Conservation (phyloP, 2,797 vertebrate species). For the Gymnoscopelus microlampas region DNA sequence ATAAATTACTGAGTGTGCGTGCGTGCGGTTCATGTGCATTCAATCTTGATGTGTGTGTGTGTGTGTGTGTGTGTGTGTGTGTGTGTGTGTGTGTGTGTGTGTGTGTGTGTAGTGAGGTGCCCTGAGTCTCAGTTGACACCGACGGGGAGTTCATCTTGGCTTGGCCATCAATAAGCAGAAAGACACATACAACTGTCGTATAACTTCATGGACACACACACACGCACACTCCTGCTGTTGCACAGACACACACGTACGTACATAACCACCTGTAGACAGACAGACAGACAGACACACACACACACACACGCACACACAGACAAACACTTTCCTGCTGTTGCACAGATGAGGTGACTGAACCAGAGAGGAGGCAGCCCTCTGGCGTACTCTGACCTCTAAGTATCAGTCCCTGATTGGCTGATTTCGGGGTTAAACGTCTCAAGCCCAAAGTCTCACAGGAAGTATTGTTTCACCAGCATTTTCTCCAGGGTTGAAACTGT, state of each 20-base stretch:
- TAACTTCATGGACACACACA: slow-evolving; percentile 29
- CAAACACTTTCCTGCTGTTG: not conserved
- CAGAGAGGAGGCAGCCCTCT: too few species aligned
- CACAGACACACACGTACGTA: not conserved
- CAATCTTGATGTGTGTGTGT: too few species aligned
- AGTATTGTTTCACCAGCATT: not conserved
- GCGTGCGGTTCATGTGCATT: too few species aligned
- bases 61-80: slow-evolving; percentile 6
- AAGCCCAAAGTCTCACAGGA: slow-evolving; percentile 8
- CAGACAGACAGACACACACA: not conserved
- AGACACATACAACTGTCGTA: slow-evolving; percentile 56
- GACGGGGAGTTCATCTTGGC: slow-evolving; percentile 36
- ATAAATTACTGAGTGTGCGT: slow-evolving; percentile 55
- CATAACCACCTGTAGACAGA: not conserved
- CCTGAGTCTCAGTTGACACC: slow-evolving; percentile 36
- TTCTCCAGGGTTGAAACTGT: not conserved
- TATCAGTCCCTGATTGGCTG: slow-evolving; percentile 18
- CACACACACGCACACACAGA: not conserved
- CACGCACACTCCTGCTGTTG: too few species aligned
- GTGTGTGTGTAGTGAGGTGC: slow-evolving; percentile 22
- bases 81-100: slow-evolving; percentile 18
- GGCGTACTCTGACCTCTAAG: not conserved
- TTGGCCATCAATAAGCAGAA: slow-evolving; percentile 59
- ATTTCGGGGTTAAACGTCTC: slow-evolving; percentile 24
- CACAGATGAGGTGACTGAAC: too few species aligned